Evolutionary conservation across 2,113 vertebrate genomes (phyloP), one percentile per base, ranked within the genome.

Genomic region (Isichthys henryi): DNA sequence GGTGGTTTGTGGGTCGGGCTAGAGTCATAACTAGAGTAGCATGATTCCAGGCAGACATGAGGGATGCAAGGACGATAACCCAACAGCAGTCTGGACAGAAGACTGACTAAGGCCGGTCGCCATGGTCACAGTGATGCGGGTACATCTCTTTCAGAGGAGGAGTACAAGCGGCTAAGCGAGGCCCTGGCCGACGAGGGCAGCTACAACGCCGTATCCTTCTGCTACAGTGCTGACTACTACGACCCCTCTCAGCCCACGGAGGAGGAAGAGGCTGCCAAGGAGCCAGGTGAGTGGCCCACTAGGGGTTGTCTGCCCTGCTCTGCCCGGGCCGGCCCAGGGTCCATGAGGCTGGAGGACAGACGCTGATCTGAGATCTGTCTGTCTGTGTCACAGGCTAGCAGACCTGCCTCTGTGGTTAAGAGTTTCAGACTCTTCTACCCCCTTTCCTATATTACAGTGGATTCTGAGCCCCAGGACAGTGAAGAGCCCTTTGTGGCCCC

Each of bases 161-260:
- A 99, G 96, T 99, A 99, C 93, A 99, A 98, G 93, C 96, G 98
- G 86, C 94, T 99, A 93, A 99, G 97, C 62, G 98, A 99, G 93
- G 98, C 98, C 17, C 95, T 99, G 90, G 98, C 98, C 0, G 98
- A 99, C 90, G 98, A 99, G 92, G 98, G 98, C 27, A 94, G 95
- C 91, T 99, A 98, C 92, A 98, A 96, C 13, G 97, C 98, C 0
- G 98, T 99, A 94, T 98, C 97, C 19, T 98, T 98, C 94, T 96
- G 96, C 17, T 99, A 99, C 84, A 97, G 96, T 4, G 98, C 98
- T 1, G 98, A 99, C 92, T 99, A 99, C 93, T 99, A 99, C 2
- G 98, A 99, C 93, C 98, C 98, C 8, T 99, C 98, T 1, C 97
- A 99, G 91, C 98, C 98, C 23, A 99, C 98, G 0, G 98, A 99